A percentile compares a stretch with the other conserved stretches of the same genome.
Conservation (phyloP, 2,888 invertebrate genomes). For the Andrena praecox region DNA sequence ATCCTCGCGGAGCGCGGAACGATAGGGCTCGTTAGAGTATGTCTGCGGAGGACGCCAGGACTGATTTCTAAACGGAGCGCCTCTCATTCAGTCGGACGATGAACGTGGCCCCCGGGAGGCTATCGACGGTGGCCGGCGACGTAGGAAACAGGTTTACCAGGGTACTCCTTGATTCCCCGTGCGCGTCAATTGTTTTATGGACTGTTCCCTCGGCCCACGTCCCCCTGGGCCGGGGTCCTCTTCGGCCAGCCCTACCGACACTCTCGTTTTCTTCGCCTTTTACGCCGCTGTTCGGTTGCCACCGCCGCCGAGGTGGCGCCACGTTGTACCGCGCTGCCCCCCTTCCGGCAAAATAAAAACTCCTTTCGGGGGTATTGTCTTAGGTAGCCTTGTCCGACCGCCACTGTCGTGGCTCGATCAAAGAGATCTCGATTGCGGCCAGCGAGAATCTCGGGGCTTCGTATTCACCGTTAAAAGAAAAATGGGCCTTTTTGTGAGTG, state of each 20-base stretch:
- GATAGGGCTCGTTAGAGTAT: background rate
- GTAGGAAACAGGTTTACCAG: slow-evolving; percentile 72
- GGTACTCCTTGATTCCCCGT: slow-evolving; percentile 61
- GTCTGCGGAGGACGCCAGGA: background rate
- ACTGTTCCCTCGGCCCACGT: slow-evolving; percentile 51
- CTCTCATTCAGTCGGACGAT: slow-evolving; percentile 23
- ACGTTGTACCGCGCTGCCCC: slow-evolving; percentile 48
- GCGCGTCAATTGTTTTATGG: slow-evolving; percentile 75
- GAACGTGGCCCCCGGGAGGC: background rate
- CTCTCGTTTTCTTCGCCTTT: slow-evolving; percentile 61
- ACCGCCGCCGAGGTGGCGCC: slow-evolving; percentile 70
- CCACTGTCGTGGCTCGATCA: slow-evolving; percentile 13
- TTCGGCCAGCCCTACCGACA: slow-evolving; percentile 40
- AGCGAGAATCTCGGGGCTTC: slow-evolving; percentile 2
- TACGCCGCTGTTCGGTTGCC: slow-evolving; percentile 21
- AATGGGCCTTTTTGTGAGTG: background rate
- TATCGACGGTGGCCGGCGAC: slow-evolving; percentile 39
- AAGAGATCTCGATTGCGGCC: background rate
- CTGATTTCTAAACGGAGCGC: background rate
- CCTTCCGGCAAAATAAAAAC: slow-evolving; percentile 49
- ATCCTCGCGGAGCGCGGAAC: slow-evolving; percentile 8
- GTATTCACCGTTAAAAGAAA: background rate
- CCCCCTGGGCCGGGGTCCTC: slow-evolving; percentile 30
- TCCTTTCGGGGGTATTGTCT: slow-evolving; percentile 35
- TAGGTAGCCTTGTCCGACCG: slow-evolving; percentile 25